phyloP scores from a whole-genome alignment of 2,888 invertebrate genomes.

The Hyposoter didymator region DNA sequence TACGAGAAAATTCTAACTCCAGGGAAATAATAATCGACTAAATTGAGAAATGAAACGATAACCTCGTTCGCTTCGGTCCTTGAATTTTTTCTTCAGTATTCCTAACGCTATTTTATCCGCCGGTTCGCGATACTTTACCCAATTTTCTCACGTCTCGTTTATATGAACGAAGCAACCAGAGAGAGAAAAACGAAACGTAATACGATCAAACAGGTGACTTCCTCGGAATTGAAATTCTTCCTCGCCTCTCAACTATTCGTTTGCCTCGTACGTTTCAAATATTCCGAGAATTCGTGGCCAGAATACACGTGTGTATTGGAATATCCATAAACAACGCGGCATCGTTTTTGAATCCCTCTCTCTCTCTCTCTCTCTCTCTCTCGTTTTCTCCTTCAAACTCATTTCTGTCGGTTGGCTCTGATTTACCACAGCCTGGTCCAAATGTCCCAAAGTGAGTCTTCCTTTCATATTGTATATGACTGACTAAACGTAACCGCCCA shows the following conservation, averaged over 20 bases:
- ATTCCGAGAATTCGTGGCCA: conserved; percentile 19
- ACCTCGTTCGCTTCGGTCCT: background rate
- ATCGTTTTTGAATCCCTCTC: conserved; percentile 9
- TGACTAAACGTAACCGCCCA: background rate
- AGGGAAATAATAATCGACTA: no score
- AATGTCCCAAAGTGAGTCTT: background rate
- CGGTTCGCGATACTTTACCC: background rate
- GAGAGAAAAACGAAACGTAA: background rate
- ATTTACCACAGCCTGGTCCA: conserved; percentile 12
- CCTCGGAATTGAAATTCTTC: background rate
- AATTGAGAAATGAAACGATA: background rate
- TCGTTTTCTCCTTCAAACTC: background rate
- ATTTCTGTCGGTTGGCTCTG: background rate
- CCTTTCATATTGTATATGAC: background rate
- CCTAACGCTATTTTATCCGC: background rate
- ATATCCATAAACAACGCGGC: conserved; percentile 16
- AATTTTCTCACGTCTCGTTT: background rate
- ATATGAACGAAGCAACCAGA: background rate
- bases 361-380: no score
- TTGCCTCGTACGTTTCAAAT: conserved; percentile 25
- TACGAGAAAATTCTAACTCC: no score
- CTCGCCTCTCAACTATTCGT: conserved; percentile 16
- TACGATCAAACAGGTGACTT: background rate
- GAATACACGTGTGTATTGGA: background rate
- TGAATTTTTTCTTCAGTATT: background rate